Evolutionary conservation across 2,113 vertebrate species (phyloP).

Genomic region (Cinclus mexicanus): DNA sequence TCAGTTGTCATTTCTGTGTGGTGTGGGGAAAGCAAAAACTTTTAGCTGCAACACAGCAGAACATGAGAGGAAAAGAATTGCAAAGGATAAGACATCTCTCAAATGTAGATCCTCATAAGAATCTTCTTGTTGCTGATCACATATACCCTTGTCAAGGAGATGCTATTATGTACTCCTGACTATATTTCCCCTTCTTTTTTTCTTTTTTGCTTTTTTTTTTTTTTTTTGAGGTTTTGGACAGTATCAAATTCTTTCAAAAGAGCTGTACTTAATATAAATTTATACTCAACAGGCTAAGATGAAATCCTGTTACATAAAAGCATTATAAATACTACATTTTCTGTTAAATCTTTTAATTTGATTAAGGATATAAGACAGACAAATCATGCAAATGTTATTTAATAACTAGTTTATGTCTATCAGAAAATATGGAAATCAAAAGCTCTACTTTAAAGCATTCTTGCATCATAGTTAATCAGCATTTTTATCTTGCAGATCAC

Average conservation of each 20-base stretch:
- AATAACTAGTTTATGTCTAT: conserved; percentile 13
- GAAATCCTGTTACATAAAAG: conserved; percentile 27
- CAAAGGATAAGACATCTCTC: background rate
- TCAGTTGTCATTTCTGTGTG: background rate
- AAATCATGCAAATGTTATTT: conserved; percentile 54
- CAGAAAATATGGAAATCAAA: conserved; percentile 54
- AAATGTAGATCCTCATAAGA: background rate
- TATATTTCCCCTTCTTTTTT: background rate
- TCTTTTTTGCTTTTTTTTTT: background rate
- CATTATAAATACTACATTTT: conserved; percentile 33
- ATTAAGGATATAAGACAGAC: conserved; percentile 27
- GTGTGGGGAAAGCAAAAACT: background rate
- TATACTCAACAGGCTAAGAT: background rate
- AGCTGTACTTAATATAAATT: background rate
- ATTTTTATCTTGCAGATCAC: conserved; percentile 52
- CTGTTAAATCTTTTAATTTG: conserved; percentile 39
- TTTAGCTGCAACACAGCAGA: background rate
- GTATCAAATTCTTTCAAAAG: background rate
- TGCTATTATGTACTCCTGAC: background rate
- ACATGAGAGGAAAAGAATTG: background rate
- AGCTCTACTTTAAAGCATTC: conserved; percentile 34
- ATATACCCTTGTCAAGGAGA: background rate
- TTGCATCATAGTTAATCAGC: conserved; percentile 36
- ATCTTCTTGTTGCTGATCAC: background rate
- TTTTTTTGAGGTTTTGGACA: background rate